Conservation (phyloP, 1,140 invertebrate genomes). For the Drosophila bifasciata region DNA sequence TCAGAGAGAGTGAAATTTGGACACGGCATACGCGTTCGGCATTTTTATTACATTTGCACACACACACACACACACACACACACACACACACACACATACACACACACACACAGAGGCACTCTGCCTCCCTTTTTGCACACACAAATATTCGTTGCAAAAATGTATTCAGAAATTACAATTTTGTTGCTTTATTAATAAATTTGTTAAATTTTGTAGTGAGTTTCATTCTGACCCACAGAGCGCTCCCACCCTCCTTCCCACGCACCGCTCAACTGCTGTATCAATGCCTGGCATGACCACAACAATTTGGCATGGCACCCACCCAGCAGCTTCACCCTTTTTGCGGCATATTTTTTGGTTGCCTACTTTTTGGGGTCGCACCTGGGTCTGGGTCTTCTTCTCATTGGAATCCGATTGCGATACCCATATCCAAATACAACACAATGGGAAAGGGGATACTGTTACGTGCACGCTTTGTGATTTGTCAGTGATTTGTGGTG, state of each 20-base stretch:
- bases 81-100: not conserved
- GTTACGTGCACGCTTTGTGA: constrained; percentile 5
- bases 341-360: constrained; percentile 11
- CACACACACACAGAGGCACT: too few species aligned
- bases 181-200: constrained; percentile 45
- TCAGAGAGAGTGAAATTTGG: not conserved
- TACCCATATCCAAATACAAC: not conserved
- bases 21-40: constrained; percentile 42
- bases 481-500: constrained; percentile 15
- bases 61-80: not conserved
- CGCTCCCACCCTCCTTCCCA: too few species aligned
- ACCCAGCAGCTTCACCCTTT: not conserved
- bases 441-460: too few species aligned
- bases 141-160: constrained; percentile 24
- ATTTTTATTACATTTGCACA: constrained; percentile 56
- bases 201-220: constrained; percentile 14
- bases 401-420: not conserved
- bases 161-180: constrained; percentile 46
- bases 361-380: constrained; percentile 35
- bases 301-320: not conserved
- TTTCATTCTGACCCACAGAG: too few species aligned
- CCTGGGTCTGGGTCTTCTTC: too few species aligned
- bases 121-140: not conserved
- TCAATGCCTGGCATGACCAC: not conserved
- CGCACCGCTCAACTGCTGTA: too few species aligned